Percentiles rank a stretch among this genome's conserved stretches.
These are phyloP conservation scores for Microcebus ravelobensis DNA, from an alignment of 2,113 vertebrate genomes.

Conservation along the genomic window DNA sequence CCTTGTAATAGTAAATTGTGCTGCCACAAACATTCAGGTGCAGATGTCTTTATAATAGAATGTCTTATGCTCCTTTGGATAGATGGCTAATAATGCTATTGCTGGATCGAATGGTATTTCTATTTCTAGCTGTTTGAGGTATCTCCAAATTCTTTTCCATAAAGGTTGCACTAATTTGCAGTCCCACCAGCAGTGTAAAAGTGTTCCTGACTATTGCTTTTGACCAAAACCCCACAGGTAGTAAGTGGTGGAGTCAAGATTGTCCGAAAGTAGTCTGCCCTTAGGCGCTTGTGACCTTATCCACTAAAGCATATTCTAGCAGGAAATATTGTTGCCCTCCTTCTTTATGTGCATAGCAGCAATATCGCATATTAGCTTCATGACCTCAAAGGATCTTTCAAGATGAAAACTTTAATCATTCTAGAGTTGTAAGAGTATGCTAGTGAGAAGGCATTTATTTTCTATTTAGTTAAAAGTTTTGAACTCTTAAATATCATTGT, in stretches of 20 bases:
- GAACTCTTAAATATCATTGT: background rate
- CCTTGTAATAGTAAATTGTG: no score
- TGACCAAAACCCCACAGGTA: background rate
- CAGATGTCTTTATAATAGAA: no score
- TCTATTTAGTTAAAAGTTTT: slow-evolving; percentile 17
- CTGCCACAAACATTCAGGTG: no score
- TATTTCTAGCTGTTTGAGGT: no score
- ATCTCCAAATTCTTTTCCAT: no score
- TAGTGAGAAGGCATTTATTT: background rate
- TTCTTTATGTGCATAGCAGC: background rate
- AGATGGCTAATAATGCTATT: no score
- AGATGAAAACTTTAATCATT: slow-evolving; percentile 21
- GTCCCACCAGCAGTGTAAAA: no score
- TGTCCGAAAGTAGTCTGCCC: background rate
- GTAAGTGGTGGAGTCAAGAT: background rate
- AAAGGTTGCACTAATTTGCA: no score
- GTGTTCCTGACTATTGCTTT: no score
- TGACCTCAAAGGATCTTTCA: background rate
- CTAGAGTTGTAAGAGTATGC: background rate
- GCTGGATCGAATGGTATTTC: no score
- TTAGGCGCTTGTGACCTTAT: background rate
- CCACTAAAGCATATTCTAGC: background rate
- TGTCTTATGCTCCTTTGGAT: no score
- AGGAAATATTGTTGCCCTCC: background rate
- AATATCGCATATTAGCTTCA: background rate